Percentiles rank a stretch among this genome's conserved stretches.
phyloP scores from a whole-genome alignment of 2,888 invertebrate species.

The Salticus scenicus region DNA sequence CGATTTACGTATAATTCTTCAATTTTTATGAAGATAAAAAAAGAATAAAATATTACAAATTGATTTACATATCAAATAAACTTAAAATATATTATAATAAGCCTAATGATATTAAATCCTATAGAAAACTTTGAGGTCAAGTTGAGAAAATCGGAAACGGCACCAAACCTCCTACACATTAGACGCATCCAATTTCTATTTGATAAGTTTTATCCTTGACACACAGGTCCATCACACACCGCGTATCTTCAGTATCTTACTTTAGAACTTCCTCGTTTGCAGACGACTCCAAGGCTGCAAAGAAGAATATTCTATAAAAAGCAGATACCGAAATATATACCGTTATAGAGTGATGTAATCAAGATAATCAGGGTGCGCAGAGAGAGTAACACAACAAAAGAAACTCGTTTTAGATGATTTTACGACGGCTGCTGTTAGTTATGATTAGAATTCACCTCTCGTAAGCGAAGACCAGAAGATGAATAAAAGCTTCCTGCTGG shows the following conservation, averaged over 20 bases:
- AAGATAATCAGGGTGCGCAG: not conserved
- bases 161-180: no score
- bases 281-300: not conserved
- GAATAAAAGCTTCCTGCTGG: not conserved
- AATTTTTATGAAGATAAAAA: no score
- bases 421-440: not conserved
- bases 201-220: not conserved
- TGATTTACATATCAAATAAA: no score
- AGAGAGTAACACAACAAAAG: not conserved
- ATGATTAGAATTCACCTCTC: not conserved
- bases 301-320: not conserved
- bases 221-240: not conserved
- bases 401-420: not conserved
- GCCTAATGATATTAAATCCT: no score
- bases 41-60: no score
- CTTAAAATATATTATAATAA: no score
- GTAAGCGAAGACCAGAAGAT: not conserved
- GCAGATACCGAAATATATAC: not conserved
- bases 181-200: no score
- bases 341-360: not conserved
- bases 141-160: no score
- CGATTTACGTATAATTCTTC: no score
- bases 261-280: not conserved
- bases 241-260: no score
- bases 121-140: no score